Evolutionary conservation across 1,140 invertebrate species (phyloP).

Genomic region (Wasmannia auropunctata): DNA sequence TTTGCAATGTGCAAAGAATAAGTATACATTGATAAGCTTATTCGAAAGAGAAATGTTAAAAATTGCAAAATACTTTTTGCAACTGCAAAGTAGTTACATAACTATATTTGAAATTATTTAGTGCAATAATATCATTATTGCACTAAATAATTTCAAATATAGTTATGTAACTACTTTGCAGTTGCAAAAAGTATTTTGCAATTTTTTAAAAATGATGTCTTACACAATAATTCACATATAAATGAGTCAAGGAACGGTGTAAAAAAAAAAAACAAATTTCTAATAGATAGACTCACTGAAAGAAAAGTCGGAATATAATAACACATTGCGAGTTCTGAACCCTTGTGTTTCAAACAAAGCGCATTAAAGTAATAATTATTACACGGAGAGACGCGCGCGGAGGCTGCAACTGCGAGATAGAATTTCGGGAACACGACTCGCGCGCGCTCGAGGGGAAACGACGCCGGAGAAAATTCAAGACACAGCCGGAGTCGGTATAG

Average conservation of each 20-base stretch:
- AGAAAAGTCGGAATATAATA: background rate
- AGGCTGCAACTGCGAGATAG: conserved; percentile 19
- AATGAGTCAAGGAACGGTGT: background rate
- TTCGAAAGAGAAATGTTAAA: background rate
- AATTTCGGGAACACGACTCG: conserved; percentile 34
- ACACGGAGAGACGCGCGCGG: background rate
- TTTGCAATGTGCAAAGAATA: background rate
- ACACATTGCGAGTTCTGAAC: background rate
- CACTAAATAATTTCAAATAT: background rate
- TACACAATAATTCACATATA: background rate
- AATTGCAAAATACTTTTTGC: background rate
- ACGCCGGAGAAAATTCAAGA: conserved; percentile 61
- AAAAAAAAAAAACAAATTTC: background rate
- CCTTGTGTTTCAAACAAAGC: conserved; percentile 3
- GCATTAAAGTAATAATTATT: conserved; percentile 41
- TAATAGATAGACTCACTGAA: background rate
- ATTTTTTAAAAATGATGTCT: background rate
- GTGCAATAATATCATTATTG: background rate
- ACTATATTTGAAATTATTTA: background rate
- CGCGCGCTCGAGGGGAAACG: conserved; percentile 10
- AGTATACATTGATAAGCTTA: background rate
- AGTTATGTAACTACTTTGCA: background rate
- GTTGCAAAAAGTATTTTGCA: background rate
- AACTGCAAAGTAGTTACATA: background rate
- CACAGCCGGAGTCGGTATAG: conserved; percentile 35